Evolutionary conservation across 1,140 invertebrate genomes (phyloP), one percentile per base, ranked within the genome.

Genomic region (Dendrolimus punctatus): DNA sequence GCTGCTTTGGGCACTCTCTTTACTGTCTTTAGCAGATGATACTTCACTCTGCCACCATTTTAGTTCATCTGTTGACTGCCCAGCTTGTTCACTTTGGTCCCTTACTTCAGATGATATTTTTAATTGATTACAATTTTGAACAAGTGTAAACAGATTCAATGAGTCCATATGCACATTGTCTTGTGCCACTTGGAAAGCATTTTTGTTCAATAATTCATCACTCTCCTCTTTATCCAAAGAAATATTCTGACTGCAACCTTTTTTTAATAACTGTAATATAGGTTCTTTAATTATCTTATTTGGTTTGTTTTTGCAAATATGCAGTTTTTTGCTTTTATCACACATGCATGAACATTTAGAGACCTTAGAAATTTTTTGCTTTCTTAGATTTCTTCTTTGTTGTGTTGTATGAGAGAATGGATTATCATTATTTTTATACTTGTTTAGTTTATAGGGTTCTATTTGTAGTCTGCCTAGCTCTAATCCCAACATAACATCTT

Each of bases 401-500:
- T 45, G 8, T 8, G 51, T 52, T 10, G 46, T 36, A 9, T 6
- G 51, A 50, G 39, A 44, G 43, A 56, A 56, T 39, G 49, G 40
- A 43, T 58, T 53, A 39, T 58, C 48, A 48, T 46, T 44, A 48
- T 40, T 49, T 50, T 46, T 60, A 43, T 5, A 53, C 36, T 57
- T 58, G 38, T 53, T 47, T 48, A 58, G 9, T 50, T 58, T 74
- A n/a, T 59, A 55, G n/a, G 80, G 79, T 62, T 84, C 85, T 62
- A 90, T 89, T 77, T 89, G 84, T 43, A 90, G 64, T 55, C 82
- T 85, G 51, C 80, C 83, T 75, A 89, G 80, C 55, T 84, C 80
- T 53, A 81, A 73, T 51, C 83, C 73, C 42, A 90, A 58, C 45
- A 76, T 73, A 57, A 88, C 77, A 55, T 88, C 87, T 67, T 88